These are phyloP conservation scores for Fistularia commersonii DNA, from an alignment of 2,797 vertebrate species.

Conservation along the genomic window DNA sequence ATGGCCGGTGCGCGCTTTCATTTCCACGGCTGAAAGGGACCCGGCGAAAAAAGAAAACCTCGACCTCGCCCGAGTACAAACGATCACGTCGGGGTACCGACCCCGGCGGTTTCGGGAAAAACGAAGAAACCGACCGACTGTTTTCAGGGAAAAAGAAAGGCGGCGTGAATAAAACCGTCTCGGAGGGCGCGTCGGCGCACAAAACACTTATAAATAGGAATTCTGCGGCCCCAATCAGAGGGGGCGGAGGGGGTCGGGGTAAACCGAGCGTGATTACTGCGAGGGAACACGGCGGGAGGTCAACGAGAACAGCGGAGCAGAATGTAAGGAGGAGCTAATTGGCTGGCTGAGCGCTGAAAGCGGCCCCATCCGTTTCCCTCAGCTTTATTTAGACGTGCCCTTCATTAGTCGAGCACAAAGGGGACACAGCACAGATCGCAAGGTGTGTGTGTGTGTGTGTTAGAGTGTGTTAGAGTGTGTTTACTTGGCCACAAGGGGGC, in stretches of 20 bases:
- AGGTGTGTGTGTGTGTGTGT: no score
- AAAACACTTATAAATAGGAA: constrained; percentile 17
- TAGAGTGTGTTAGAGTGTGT: not conserved
- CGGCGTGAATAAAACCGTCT: no score
- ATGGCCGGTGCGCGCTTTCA: constrained; percentile 22
- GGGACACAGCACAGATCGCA: constrained; percentile 47
- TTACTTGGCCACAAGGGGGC: not conserved
- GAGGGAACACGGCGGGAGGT: constrained; percentile 37
- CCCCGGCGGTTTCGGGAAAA: constrained; percentile 21
- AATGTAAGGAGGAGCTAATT: constrained; percentile 56
- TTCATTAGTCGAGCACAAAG: constrained; percentile 54
- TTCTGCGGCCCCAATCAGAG: no score
- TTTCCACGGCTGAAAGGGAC: constrained; percentile 3
- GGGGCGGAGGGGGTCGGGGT: constrained; percentile 4
- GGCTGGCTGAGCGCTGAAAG: constrained; percentile 43
- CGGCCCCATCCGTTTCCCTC: constrained; percentile 38
- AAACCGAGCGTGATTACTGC: constrained; percentile 30
- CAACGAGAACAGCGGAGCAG: constrained; percentile 36
- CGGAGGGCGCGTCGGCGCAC: no score
- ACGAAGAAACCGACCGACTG: no score
- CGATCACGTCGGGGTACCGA: constrained; percentile 24
- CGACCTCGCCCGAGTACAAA: no score
- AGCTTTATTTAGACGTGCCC: constrained; percentile 64
- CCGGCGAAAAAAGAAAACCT: constrained; percentile 15
- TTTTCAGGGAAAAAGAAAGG: no score